These are phyloP conservation scores for Heliconius melpomene DNA, from an alignment of 1,140 invertebrate genomes.

Conservation along the genomic window DNA sequence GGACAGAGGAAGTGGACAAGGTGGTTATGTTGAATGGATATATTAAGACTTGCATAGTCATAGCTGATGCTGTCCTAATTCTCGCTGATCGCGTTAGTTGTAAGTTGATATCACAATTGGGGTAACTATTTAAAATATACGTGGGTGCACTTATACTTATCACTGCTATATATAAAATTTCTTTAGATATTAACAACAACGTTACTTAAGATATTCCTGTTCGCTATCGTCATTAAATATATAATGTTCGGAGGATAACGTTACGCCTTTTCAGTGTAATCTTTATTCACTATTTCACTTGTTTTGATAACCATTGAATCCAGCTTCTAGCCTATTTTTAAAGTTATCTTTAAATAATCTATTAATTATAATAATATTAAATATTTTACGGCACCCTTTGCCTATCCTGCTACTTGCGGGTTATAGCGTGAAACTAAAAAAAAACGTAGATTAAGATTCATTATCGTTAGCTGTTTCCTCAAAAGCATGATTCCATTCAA, in stretches of 20 bases:
- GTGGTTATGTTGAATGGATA: background rate
- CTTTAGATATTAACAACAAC: too few relatives aligned
- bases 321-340: background rate
- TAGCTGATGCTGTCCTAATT: background rate
- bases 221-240: background rate
- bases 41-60: background rate
- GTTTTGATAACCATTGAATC: background rate
- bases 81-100: background rate
- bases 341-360: background rate
- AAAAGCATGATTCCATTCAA: constrained; percentile 24
- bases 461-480: background rate
- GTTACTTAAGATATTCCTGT: background rate
- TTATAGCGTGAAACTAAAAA: too few relatives aligned
- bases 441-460: background rate
- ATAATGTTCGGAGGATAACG: background rate
- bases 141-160: too few relatives aligned
- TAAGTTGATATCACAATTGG: background rate
- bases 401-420: too few relatives aligned
- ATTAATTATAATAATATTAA: background rate
- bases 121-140: background rate
- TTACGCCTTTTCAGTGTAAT: constrained; percentile 2
- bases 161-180: too few relatives aligned
- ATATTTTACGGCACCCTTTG: too few relatives aligned
- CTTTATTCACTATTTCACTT: background rate
- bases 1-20: background rate